Evolutionary conservation across 2,797 vertebrate genomes (phyloP).

Genomic region (Mormyrops boulengeri): DNA sequence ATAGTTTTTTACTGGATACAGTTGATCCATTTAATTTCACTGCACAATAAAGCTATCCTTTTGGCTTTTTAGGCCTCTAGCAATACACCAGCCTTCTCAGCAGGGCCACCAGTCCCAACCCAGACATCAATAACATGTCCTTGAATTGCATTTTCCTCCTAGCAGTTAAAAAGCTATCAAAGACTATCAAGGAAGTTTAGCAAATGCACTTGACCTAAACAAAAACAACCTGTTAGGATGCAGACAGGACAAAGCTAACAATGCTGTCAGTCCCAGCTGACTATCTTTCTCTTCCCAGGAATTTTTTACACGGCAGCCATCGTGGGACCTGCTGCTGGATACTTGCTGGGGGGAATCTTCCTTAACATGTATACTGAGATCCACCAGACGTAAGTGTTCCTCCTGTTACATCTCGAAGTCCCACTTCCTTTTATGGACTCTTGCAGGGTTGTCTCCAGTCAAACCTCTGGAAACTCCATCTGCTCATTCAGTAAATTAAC

Average conservation of each 20-base stretch:
- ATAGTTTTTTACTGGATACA: not conserved
- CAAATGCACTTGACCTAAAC: slow-evolving; percentile 24
- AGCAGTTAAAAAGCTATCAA: slow-evolving; percentile 33
- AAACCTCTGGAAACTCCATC: not conserved
- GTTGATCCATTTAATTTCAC: not conserved
- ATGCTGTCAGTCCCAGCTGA: slow-evolving; percentile 15
- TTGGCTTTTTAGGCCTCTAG: slow-evolving; percentile 8
- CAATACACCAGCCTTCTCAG: slow-evolving; percentile 29
- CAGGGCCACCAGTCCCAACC: slow-evolving; percentile 25
- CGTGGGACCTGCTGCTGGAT: slow-evolving; percentile 87
- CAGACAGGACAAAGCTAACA: slow-evolving; percentile 22
- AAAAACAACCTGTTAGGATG: slow-evolving; percentile 10
- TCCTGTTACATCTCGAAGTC: not conserved
- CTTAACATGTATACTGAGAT: slow-evolving; percentile 85
- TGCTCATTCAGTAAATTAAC: not conserved
- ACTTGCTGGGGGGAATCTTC: slow-evolving; percentile 87
- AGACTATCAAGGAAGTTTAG: slow-evolving; percentile 35
- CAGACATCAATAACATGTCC: slow-evolving; percentile 33
- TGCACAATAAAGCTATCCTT: not conserved
- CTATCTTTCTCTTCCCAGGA: slow-evolving; percentile 53
- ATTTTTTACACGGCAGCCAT: slow-evolving; percentile 93
- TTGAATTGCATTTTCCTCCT: slow-evolving; percentile 30
- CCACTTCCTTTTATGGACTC: not conserved
- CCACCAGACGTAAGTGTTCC: slow-evolving; percentile 69
- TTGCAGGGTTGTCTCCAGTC: not conserved